These are phyloP conservation scores for Podarcis cretensis DNA, from an alignment of 2,113 vertebrate species.

Conservation along the genomic window DNA sequence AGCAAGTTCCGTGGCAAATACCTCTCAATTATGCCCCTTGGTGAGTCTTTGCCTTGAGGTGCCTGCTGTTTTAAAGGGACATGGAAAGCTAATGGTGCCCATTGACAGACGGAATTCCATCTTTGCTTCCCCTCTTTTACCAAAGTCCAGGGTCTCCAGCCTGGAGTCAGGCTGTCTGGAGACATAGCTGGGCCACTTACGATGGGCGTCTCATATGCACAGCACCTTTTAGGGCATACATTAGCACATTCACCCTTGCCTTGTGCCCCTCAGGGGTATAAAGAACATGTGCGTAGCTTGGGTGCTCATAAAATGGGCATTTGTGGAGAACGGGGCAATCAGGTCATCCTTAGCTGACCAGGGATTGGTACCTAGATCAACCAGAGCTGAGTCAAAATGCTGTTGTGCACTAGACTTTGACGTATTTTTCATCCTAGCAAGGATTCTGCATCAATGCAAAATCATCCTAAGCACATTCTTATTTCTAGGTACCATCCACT, in stretches of 20 bases:
- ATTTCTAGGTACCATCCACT: conserved; percentile 91
- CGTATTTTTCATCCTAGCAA: background rate
- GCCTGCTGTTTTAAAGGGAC: background rate
- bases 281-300: background rate
- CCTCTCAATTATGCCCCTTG: conserved; percentile 96
- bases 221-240: background rate
- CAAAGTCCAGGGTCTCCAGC: background rate
- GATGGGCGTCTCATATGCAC: background rate
- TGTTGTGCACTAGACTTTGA: background rate
- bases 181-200: background rate
- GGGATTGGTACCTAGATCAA: background rate
- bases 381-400: background rate
- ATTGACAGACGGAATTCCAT: background rate
- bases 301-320: background rate
- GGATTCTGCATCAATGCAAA: background rate
- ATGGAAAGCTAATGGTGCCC: background rate
- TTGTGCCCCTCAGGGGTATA: background rate
- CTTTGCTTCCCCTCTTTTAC: background rate
- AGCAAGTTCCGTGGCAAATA: conserved; percentile 99
- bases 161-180: background rate
- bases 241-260: background rate
- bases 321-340: background rate
- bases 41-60: conserved; percentile 69
- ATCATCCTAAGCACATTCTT: background rate
- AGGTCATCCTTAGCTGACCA: background rate